These are phyloP conservation scores for Peucedramus taeniatus DNA, from an alignment of 2,113 vertebrate genomes.

Conservation along the genomic window DNA sequence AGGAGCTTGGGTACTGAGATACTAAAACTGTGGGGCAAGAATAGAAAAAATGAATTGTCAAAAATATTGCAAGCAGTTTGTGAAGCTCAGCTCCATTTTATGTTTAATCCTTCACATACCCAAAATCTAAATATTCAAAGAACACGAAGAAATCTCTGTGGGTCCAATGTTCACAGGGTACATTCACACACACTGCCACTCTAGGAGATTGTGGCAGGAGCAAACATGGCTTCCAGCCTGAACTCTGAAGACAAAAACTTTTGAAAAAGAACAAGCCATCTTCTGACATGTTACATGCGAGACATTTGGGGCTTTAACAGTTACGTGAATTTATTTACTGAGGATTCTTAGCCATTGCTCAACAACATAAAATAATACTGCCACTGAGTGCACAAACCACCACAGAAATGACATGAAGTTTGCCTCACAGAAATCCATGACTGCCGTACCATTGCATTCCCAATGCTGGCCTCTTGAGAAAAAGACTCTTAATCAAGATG, in stretches of 20 bases:
- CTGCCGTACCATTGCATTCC: not conserved
- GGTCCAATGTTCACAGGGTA: not conserved
- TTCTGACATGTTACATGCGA: rapidly evolving
- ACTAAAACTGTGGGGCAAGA: not conserved
- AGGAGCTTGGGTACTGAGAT: not conserved
- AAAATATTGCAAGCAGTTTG: not conserved
- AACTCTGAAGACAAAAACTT: not conserved
- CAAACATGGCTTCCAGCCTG: not conserved
- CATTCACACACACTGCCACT: not conserved
- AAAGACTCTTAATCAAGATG: slow-evolving; percentile 26
- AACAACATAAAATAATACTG: not conserved
- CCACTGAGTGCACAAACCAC: not conserved
- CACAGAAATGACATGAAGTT: not conserved
- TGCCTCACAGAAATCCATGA: not conserved
- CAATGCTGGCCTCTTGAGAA: not conserved
- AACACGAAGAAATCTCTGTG: not conserved
- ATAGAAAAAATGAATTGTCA: not conserved
- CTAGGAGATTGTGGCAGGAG: not conserved
- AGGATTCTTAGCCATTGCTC: not conserved
- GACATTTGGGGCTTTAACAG: not conserved
- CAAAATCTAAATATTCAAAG: not conserved
- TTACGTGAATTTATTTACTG: not conserved
- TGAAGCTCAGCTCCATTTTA: not conserved
- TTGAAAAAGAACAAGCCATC: not conserved
- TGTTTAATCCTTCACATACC: not conserved